Conservation (phyloP, 2,113 vertebrate genomes). For the Caretta caretta region DNA sequence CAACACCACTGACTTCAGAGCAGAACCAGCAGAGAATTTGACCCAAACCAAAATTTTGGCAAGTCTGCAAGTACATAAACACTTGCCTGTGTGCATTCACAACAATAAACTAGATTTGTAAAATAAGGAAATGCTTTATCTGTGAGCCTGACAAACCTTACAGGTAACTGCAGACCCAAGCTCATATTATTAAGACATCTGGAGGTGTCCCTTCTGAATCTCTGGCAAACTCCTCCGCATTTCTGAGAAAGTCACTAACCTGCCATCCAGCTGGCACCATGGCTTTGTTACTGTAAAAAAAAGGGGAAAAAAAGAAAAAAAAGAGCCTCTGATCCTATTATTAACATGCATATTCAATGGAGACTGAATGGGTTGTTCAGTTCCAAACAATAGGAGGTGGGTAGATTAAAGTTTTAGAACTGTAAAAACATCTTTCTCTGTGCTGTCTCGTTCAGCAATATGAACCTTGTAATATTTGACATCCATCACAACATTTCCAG, state of each 20-base stretch:
- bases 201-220: not conserved
- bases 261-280: conserved; percentile 20
- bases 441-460: conserved; percentile 30
- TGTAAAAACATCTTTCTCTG: conserved; percentile 33
- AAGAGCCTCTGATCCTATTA: not conserved
- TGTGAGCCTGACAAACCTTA: not conserved
- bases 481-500: conserved; percentile 59
- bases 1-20: not conserved
- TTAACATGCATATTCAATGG: conserved; percentile 50
- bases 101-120: not conserved
- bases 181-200: not conserved
- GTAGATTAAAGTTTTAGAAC: conserved; percentile 53
- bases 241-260: conserved; percentile 31
- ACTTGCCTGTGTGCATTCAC: not conserved
- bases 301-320: not conserved
- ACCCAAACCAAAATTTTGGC: not conserved
- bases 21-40: not conserved
- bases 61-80: not conserved
- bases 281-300: conserved; percentile 24
- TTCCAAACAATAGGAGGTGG: conserved; percentile 50
- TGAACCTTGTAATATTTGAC: conserved; percentile 8
- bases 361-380: not conserved
- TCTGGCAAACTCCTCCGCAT: conserved; percentile 23
- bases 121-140: not conserved
- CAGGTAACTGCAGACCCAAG: not conserved